Base-by-base conservation (phyloP, 2,797 vertebrate species). In the Coendou prehensilis region DNA sequence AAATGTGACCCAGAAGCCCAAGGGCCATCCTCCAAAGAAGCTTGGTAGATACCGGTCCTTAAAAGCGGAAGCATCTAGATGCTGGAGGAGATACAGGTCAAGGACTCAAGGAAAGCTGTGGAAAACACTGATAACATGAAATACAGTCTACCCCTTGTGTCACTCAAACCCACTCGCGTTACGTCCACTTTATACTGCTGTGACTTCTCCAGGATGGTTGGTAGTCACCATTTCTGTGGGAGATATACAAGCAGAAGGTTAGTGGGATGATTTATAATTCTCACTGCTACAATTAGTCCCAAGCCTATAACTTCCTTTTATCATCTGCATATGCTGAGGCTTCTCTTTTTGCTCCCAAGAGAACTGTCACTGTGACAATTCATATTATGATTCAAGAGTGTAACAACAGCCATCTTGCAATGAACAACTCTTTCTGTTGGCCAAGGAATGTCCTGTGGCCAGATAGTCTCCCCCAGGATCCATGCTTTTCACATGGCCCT, bases 271-370 rank as follows among this genome's bases (percentile, higher is more conserved):
- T 4, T 76, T n/a, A 0, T 6, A 37, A n/a, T 28, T 87, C 26
- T 52, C 50, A 2, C 1, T 1, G 57, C 57, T 23, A 6, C 57
- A 33, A 0, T n/a, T 0, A 11, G 4, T 6, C 45, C 57, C 30
- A 17, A 61, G 26, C 18, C 18, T 52, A 2, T 2, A 67, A 22
- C 37, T 8, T 0, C 2, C 13, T 15, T 28, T 17, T 52, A 15
- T 5, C 41, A 9, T 20, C 37, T 33, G 7, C 14, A 0, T 15
- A 26, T 17, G 26, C 20, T 7, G n/a, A 30, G 20, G 20, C 2
- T 54, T 23, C 67, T 7, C 10, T n/a, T 20, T 18, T 52, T 41
- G 47, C 61, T 37, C 26, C 86, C 54, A 20, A 0, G 82, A 64
- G 15, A 54, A 45, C 28, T 67, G 26, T 37, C n/a, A 33, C 13